A percentile compares a stretch with the other conserved stretches of the same genome.
phyloP scores from a whole-genome alignment of 2,888 invertebrate species.

The Eristalis tenax region DNA sequence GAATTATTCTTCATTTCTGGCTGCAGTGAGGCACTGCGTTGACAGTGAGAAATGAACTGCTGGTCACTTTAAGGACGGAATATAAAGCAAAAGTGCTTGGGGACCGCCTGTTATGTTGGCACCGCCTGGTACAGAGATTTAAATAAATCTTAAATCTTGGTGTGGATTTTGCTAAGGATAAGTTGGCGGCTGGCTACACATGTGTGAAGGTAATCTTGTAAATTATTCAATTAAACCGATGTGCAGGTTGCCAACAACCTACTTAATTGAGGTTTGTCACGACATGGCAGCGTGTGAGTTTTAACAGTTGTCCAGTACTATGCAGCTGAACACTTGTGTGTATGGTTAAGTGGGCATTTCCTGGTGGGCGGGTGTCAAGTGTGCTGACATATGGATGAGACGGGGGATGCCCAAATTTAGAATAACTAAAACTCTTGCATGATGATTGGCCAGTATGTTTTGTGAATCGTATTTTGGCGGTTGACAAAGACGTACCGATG shows the following conservation, averaged over 20 bases:
- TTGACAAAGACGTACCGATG: too few species aligned
- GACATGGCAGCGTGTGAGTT: constrained; percentile 4
- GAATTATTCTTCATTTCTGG: constrained; percentile 45
- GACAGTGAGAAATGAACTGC: constrained; percentile 38
- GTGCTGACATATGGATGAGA: too few species aligned
- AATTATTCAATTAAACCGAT: constrained; percentile 65
- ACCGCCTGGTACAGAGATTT: constrained; percentile 12
- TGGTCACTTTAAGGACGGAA: constrained; percentile 37
- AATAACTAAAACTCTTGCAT: too few species aligned
- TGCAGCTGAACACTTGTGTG: too few species aligned
- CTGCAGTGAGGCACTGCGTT: neutral
- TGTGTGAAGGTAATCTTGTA: constrained; percentile 57
- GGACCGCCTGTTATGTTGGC: constrained; percentile 20
- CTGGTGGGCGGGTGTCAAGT: too few species aligned
- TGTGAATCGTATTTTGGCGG: too few species aligned
- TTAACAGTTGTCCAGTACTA: too few species aligned
- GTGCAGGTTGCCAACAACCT: constrained; percentile 38
- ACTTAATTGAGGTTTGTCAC: constrained; percentile 55
- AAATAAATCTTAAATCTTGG: constrained; percentile 48
- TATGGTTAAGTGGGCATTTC: too few species aligned
- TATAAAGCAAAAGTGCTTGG: constrained; percentile 15
- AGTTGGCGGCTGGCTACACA: constrained; percentile 41
- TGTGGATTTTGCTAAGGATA: constrained; percentile 9
- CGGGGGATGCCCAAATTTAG: too few species aligned
- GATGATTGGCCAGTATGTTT: too few species aligned